Evolutionary conservation across 2,888 invertebrate genomes (phyloP).

Genomic region (Caenorhabditis doughertyi): DNA sequence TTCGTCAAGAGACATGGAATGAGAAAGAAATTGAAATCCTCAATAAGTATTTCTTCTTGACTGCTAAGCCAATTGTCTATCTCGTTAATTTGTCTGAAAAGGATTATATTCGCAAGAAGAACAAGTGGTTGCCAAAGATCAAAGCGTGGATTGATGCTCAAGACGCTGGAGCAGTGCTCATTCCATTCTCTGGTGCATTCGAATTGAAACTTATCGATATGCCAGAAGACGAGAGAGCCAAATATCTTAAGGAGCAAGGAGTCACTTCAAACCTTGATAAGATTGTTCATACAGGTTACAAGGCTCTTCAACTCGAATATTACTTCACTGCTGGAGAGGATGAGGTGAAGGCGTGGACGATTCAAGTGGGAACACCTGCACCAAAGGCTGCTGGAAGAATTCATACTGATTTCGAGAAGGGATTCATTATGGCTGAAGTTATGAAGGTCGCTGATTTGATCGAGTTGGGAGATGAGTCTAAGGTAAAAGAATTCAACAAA

Average conservation of each 20-base stretch:
- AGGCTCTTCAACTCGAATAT: slow-evolving; percentile 95
- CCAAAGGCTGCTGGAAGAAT: slow-evolving; percentile 98
- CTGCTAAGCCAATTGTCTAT: slow-evolving; percentile 97
- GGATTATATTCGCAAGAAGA: slow-evolving; percentile 93
- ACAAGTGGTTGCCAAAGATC: slow-evolving; percentile 89
- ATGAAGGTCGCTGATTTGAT: slow-evolving; percentile 99
- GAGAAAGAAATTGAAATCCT: slow-evolving; percentile 86
- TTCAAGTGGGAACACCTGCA: slow-evolving; percentile 98
- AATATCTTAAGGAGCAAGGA: slow-evolving; percentile 88
- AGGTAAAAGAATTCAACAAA: slow-evolving; percentile 87
- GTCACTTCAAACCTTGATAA: slow-evolving; percentile 70
- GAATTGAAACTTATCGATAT: slow-evolving; percentile 92
- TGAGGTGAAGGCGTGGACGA: slow-evolving; percentile 99
- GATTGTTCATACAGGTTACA: slow-evolving; percentile 97
- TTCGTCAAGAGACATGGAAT: slow-evolving; percentile 88
- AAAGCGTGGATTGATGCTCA: slow-evolving; percentile 99
- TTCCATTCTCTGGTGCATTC: slow-evolving; percentile 96
- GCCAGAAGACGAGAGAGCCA: slow-evolving; percentile 88
- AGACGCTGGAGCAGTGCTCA: slow-evolving; percentile 92
- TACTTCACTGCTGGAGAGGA: slow-evolving; percentile 97
- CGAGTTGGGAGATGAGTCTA: slow-evolving; percentile 94
- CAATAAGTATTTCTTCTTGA: slow-evolving; percentile 96
- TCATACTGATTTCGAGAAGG: slow-evolving; percentile 99
- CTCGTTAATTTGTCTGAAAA: slow-evolving; percentile 97
- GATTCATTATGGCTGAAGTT: slow-evolving; percentile 90